Percentiles rank a stretch among this genome's conserved stretches.
Evolutionary conservation across 2,113 vertebrate species (phyloP).

Genomic region (Capricornis sumatraensis): DNA sequence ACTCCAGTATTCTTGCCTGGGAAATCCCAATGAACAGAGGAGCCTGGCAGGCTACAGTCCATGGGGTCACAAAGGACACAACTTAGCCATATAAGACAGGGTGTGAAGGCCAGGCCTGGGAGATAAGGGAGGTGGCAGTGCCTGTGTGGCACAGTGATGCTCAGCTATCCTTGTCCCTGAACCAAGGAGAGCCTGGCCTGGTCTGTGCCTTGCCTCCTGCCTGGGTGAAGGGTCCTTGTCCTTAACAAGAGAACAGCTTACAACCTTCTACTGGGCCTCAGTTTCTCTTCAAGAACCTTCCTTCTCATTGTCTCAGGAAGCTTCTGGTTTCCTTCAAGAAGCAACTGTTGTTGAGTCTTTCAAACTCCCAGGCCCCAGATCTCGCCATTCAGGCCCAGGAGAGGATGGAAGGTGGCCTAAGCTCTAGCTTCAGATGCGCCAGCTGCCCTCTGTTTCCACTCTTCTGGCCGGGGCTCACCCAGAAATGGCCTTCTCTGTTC

Average conservation of each 20-base stretch:
- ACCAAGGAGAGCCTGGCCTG: neutral
- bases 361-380: neutral
- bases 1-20: neutral
- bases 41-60: neutral
- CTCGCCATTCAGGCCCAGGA: neutral
- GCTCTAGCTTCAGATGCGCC: accelerated
- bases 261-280: too few species aligned
- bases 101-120: neutral
- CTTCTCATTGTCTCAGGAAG: neutral
- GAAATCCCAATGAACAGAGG: neutral
- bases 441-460: accelerated
- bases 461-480: too few species aligned
- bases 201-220: too few species aligned
- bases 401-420: neutral
- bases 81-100: neutral
- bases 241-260: neutral
- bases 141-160: neutral
- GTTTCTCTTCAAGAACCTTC: neutral
- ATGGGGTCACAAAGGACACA: neutral
- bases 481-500: neutral
- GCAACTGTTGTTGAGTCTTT: neutral
- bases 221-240: neutral
- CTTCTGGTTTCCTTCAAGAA: neutral
- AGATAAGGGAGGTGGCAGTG: neutral
- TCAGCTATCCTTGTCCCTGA: neutral